Percentiles rank a stretch among this genome's conserved stretches.
Evolutionary conservation across 2,888 invertebrate species (phyloP).

Genomic region (Melinopterus prodromus): DNA sequence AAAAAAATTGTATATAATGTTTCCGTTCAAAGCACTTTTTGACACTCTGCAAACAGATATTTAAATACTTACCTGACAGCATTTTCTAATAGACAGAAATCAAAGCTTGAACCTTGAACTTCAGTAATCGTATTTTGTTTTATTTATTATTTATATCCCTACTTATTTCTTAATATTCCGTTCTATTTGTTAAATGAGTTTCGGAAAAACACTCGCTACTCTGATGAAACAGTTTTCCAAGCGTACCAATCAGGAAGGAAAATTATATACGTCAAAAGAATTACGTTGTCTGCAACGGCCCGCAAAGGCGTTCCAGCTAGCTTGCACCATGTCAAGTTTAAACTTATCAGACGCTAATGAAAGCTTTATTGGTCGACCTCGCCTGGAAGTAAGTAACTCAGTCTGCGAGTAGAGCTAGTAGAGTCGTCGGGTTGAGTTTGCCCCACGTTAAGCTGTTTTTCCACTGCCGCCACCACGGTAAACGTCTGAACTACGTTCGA

Average conservation of each 20-base stretch:
- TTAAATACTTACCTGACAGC: too few relatives aligned
- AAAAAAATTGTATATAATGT: too few relatives aligned
- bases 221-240: background rate
- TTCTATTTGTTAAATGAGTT: too few relatives aligned
- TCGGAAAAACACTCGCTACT: too few relatives aligned
- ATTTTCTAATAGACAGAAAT: too few relatives aligned
- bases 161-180: too few relatives aligned
- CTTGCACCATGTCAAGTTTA: background rate
- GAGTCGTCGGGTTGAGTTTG: background rate
- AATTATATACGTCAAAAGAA: background rate
- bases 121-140: too few relatives aligned
- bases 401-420: background rate
- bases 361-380: conserved; percentile 4
- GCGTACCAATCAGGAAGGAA: background rate
- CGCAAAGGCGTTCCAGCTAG: background rate
- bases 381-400: background rate
- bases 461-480: background rate
- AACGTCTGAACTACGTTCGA: conserved; percentile 4
- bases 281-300: background rate
- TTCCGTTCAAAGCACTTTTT: too few relatives aligned
- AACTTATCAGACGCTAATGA: conserved; percentile 4
- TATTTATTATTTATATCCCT: too few relatives aligned
- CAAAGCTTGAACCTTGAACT: too few relatives aligned
- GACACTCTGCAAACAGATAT: too few relatives aligned
- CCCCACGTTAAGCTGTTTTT: background rate